Evolutionary conservation across 1,140 invertebrate genomes (phyloP), one percentile per base, ranked within the genome.

Genomic region (Drusus annulatus): DNA sequence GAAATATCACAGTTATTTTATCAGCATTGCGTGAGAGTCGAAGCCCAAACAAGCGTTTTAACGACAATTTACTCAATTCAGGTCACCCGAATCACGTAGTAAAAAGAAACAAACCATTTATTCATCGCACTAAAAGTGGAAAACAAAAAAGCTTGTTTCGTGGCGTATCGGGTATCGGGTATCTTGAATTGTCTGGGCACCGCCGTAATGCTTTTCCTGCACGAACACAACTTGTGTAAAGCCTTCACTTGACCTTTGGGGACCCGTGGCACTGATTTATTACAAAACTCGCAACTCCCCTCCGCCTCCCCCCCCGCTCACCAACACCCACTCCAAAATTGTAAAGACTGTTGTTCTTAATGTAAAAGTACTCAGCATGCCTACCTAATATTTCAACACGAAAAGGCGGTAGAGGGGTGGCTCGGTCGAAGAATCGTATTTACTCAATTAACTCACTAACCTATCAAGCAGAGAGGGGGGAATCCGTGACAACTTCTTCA

Each of bases 51-150:
- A 19, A 69, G 36, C 65, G 65, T 23, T 63, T 69, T 50, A 69
- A 69, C 65, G 65, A 69, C 65, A 50, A 69, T 65, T 69, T 50
- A 17, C 65, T 63, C 65, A 45, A 69, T 69, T 69, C 51, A 15
- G 65, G 65, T 69, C 65, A 45, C n/a, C 23, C 28, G 19, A 50
- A 10, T 51, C 65, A 50, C 17, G 13, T 63, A 23, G 23, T 63
- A 63, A 63, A 63, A 69, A 69, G 65, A 69, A 50, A 69, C 36
- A 13, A 45, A 45, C n/a, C 65, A 51, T 69, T 69, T 69, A 69
- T 50, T 69, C n/a, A 17, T 17, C 8, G 8, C 19, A 17, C 36
- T 69, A 45, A 69, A 69, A 50, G 6, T 50, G 36, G 23, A 51
- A 28, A 28, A 50, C 28, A 69, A 69, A 69, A 69, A 45, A 45